Evolutionary conservation across 2,888 invertebrate genomes (phyloP).

Genomic region (Eulithis testata): DNA sequence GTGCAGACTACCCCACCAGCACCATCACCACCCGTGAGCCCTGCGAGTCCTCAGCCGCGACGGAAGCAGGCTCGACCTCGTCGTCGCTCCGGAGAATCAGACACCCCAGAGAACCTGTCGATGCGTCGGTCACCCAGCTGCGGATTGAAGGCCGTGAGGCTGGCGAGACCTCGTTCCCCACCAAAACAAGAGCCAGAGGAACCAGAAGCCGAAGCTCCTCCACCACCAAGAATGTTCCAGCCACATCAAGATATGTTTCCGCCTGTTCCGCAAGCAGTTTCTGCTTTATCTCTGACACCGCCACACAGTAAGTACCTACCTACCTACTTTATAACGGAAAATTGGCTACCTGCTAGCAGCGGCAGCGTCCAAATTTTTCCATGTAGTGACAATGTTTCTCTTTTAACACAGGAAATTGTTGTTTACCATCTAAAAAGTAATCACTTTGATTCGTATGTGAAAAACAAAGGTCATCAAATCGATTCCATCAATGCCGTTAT

Average conservation of each 20-base stretch:
- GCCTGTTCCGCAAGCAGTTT: conserved; percentile 87
- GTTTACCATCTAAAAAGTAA: conserved; percentile 11
- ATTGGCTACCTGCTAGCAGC: no score
- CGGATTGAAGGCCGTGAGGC: conserved; percentile 72
- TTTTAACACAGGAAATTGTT: conserved; percentile 5
- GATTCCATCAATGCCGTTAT: conserved; percentile 70
- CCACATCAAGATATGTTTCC: conserved; percentile 88
- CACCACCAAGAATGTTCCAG: conserved; percentile 83
- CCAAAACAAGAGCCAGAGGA: conserved; percentile 75
- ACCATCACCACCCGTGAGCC: conserved; percentile 81
- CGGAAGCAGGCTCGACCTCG: conserved; percentile 94
- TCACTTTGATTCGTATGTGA: conserved; percentile 31
- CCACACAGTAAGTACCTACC: conserved; percentile 88
- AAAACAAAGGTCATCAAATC: conserved; percentile 65
- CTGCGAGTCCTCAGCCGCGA: conserved; percentile 92
- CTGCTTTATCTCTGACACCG: conserved; percentile 91
- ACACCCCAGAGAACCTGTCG: conserved; percentile 85
- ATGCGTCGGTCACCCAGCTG: conserved; percentile 82
- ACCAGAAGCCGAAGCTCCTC: conserved; percentile 79
- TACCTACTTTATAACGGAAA: no score
- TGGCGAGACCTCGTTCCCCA: conserved; percentile 72
- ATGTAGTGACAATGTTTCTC: conserved; percentile 1
- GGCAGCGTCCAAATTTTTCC: no score
- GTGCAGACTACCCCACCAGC: conserved; percentile 73
- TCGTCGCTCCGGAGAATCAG: conserved; percentile 91